Base-by-base conservation (phyloP, 1,140 invertebrate genomes). In the Phenacoccus solenopsis region DNA sequence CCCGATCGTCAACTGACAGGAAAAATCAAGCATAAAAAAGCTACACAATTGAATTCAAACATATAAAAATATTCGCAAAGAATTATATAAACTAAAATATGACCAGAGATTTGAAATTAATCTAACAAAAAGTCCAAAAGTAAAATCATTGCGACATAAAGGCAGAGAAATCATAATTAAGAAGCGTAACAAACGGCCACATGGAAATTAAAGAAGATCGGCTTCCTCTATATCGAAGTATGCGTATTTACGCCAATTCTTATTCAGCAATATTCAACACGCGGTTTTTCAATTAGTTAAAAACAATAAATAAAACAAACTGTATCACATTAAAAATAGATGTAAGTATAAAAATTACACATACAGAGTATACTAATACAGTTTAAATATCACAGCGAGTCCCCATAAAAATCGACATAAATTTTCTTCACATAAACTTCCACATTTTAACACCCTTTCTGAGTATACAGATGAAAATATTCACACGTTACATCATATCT, bases 341-440 rank as follows among this genome's bases (percentile, higher is more conserved):
- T 49, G 38, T n/a, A n/a, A n/a, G n/a, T 49, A 49, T 49, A 49
- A 49, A 49, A 49, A 49, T 49, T 49, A 49, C 38, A 49, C n/a
- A n/a, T n/a, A n/a, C n/a, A n/a, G n/a, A n/a, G n/a, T 49, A 9
- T 49, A 49, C 38, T 49, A 49, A 49, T 49, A 49, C 38, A 49
- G 38, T 49, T 49, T 49, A 3, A 49, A 49, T 49, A 49, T 49
- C 38, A 49, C 38, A 49, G 38, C 38, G 38, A 49, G 38, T 49
- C 38, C 38, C 38, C 13, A 16, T 49, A 49, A 49, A 49, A 49
- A 49, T 49, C 16, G 12, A n/a, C 16, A n/a, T 2, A 49, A 9
- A 16, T 49, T 49, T 49, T 16, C 16, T 49, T 49, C 38, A 49
- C 38, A 49, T n/a, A n/a, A n/a, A 49, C 20, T 32, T 13, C 12